A percentile compares a stretch with the other conserved stretches of the same genome.
Evolutionary conservation across 2,888 invertebrate genomes (phyloP).

Genomic region (Cremastinae sp.): DNA sequence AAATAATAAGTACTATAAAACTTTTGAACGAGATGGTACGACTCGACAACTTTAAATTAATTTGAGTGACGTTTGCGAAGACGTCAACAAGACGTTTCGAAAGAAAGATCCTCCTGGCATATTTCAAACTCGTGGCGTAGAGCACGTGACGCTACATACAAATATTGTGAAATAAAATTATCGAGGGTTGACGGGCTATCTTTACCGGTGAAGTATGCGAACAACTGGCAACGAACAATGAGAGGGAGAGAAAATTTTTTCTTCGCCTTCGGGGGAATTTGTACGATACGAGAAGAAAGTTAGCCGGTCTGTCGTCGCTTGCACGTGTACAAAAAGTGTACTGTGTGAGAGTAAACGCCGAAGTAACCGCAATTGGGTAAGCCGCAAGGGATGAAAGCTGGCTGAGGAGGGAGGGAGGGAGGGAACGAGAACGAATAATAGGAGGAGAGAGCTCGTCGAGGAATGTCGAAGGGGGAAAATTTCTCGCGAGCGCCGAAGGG

Average conservation of each 20-base stretch:
- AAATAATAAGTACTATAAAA: too few relatives aligned
- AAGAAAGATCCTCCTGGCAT: too few relatives aligned
- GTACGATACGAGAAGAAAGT: constrained; percentile 20
- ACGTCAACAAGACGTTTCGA: too few relatives aligned
- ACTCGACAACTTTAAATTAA: too few relatives aligned
- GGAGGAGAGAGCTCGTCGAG: constrained; percentile 13
- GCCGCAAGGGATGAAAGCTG: constrained; percentile 40
- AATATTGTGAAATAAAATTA: too few relatives aligned
- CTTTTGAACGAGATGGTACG: too few relatives aligned
- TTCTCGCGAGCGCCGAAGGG: constrained; percentile 16
- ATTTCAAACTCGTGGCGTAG: too few relatives aligned
- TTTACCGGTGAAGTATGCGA: too few relatives aligned
- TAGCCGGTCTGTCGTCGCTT: constrained; percentile 10
- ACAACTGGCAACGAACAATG: neutral
- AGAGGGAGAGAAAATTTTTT: constrained; percentile 3
- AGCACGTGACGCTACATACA: too few relatives aligned
- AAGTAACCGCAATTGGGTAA: constrained; percentile 31
- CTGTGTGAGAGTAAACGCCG: constrained; percentile 10
- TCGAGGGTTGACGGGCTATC: too few relatives aligned
- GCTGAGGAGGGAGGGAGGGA: constrained; percentile 6
- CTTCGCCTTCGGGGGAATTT: constrained; percentile 3
- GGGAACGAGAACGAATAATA: neutral
- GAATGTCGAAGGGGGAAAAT: constrained; percentile 41
- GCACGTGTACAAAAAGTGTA: constrained; percentile 29
- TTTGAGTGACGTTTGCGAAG: too few relatives aligned